Conservation (phyloP, 2,797 vertebrate genomes). For the Poeciliopsis presidionis region DNA sequence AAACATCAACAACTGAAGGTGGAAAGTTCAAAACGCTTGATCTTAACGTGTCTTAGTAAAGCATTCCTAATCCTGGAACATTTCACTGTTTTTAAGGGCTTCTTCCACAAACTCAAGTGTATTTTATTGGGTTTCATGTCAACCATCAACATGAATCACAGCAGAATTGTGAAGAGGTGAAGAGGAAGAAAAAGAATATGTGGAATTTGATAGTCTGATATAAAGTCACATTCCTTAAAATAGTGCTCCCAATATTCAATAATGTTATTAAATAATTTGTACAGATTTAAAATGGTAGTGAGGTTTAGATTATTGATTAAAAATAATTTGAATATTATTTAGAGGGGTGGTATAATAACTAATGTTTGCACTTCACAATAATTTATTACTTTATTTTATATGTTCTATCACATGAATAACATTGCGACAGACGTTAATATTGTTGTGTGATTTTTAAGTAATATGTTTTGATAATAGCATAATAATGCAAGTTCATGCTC, state of each 20-base stretch:
- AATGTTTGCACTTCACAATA: background rate
- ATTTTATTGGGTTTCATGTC: background rate
- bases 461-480: no score
- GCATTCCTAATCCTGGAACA: background rate
- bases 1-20: conserved; percentile 77
- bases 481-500: no score
- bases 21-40: background rate
- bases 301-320: no score
- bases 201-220: background rate
- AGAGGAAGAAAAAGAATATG: background rate
- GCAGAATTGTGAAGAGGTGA: background rate
- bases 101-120: background rate
- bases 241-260: no score
- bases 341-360: no score
- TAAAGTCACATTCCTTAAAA: background rate
- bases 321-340: no score
- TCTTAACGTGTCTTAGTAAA: background rate
- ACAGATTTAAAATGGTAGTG: no score
- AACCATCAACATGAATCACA: background rate
- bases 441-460: no score
- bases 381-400: background rate
- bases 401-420: background rate
- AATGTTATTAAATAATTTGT: no score
- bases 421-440: background rate
- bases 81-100: background rate